Percentiles rank a stretch among this genome's conserved stretches.
phyloP scores from a whole-genome alignment of 2,888 invertebrate genomes.

The Ichneumoninae sp. region DNA sequence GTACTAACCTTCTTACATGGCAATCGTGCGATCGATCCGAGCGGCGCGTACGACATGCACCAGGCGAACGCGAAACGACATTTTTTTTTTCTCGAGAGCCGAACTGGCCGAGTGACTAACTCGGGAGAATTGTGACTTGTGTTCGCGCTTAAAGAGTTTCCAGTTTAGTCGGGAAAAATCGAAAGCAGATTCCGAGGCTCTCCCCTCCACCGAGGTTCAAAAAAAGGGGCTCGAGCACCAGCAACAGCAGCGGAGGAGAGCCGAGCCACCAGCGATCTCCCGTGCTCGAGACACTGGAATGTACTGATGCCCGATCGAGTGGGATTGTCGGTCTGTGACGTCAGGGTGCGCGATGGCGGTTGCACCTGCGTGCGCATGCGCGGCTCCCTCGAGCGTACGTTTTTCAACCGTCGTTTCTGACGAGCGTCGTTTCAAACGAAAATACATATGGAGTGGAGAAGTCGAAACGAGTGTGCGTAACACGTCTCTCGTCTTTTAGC shows the following conservation, averaged over 20 bases:
- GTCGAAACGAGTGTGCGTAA: constrained; percentile 17
- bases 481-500: constrained; percentile 11
- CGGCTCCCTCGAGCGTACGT: constrained; percentile 1
- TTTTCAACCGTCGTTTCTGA: constrained; percentile 9
- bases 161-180: constrained; percentile 16
- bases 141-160: neutral
- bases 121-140: neutral
- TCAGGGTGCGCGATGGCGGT: constrained; percentile 64
- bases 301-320: constrained; percentile 60
- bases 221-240: constrained; percentile 49
- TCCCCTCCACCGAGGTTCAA: neutral
- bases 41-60: constrained; percentile 66
- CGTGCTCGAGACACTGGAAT: constrained; percentile 55
- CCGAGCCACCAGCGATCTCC: constrained; percentile 44
- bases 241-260: constrained; percentile 3
- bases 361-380: constrained; percentile 49
- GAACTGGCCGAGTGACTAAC: neutral
- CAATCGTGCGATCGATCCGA: constrained; percentile 72
- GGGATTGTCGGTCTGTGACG: constrained; percentile 61
- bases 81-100: constrained; percentile 17
- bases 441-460: constrained; percentile 13
- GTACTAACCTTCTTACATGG: constrained; percentile 75
- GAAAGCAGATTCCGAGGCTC: constrained; percentile 45
- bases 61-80: constrained; percentile 54
- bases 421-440: neutral